Evolutionary conservation across 2,888 invertebrate species (phyloP).

Genomic region (Caenorhabditis auriculariae): DNA sequence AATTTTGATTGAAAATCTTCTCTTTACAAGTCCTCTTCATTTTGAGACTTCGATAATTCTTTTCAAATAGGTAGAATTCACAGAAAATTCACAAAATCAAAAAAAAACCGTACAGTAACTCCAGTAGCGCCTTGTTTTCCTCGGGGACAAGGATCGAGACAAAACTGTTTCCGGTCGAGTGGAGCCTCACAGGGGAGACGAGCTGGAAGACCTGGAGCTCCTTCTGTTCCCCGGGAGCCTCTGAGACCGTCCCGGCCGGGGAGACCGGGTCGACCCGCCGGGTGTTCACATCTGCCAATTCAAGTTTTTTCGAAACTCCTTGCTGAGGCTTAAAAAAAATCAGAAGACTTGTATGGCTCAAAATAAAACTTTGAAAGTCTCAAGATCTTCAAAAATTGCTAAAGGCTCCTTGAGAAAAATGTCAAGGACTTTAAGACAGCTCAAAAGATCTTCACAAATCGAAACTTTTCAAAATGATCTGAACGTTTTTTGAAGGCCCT

Average conservation of each 20-base stretch:
- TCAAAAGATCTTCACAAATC: too few relatives aligned
- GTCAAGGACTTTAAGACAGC: too few relatives aligned
- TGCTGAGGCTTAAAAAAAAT: not conserved
- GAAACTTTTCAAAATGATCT: too few relatives aligned
- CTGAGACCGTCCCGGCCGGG: slow-evolving; percentile 53
- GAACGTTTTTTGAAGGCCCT: too few relatives aligned
- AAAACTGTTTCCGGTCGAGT: slow-evolving; percentile 48
- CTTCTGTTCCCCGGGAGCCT: slow-evolving; percentile 37
- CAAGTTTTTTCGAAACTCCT: too few relatives aligned
- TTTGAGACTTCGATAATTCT: not conserved
- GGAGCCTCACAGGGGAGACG: slow-evolving; percentile 57
- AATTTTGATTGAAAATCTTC: not conserved
- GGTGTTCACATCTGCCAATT: slow-evolving; percentile 48
- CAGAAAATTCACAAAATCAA: not conserved
- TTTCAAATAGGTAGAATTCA: not conserved
- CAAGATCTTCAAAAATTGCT: too few relatives aligned
- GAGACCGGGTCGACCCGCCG: slow-evolving; percentile 51
- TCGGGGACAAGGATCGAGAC: slow-evolving; percentile 57
- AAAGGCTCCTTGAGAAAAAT: too few relatives aligned
- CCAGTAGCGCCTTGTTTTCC: slow-evolving; percentile 54
- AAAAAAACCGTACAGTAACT: slow-evolving; percentile 17
- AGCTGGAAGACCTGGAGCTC: slow-evolving; percentile 53
- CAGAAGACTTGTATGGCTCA: too few relatives aligned
- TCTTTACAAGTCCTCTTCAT: too few relatives aligned
- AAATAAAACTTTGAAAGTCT: too few relatives aligned